These are phyloP conservation scores for Macrotis lagotis DNA, from an alignment of 2,113 vertebrate species.

Conservation along the genomic window DNA sequence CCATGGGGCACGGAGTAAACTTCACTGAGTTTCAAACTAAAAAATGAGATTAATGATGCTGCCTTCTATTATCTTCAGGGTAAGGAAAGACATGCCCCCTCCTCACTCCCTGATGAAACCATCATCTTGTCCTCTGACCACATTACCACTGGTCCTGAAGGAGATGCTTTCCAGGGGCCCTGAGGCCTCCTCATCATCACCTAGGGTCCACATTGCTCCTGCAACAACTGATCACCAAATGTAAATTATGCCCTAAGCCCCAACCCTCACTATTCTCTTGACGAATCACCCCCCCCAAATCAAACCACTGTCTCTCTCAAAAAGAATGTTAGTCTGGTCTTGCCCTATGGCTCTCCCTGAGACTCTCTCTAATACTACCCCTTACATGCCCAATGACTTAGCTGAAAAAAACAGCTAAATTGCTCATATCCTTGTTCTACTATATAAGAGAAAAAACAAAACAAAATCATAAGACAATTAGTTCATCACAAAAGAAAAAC, in stretches of 20 bases:
- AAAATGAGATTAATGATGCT: not conserved
- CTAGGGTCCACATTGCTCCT: no score
- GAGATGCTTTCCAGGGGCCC: no score
- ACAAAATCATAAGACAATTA: not conserved
- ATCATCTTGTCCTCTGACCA: no score
- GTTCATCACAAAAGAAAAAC: not conserved
- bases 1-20: not conserved
- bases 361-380: not conserved
- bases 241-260: no score
- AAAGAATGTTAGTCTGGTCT: not conserved
- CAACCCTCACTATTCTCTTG: no score
- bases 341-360: not conserved
- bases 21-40: not conserved
- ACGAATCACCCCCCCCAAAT: no score
- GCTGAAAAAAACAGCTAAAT: not conserved
- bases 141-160: no score
- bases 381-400: not conserved
- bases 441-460: not conserved
- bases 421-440: not conserved
- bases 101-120: no score
- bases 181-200: no score
- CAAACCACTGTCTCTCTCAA: not conserved
- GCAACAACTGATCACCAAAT: no score
- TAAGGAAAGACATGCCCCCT: no score
- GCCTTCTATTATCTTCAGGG: not conserved